Conservation (phyloP, 2,113 vertebrate genomes). For the Salvelinus sp. region DNA sequence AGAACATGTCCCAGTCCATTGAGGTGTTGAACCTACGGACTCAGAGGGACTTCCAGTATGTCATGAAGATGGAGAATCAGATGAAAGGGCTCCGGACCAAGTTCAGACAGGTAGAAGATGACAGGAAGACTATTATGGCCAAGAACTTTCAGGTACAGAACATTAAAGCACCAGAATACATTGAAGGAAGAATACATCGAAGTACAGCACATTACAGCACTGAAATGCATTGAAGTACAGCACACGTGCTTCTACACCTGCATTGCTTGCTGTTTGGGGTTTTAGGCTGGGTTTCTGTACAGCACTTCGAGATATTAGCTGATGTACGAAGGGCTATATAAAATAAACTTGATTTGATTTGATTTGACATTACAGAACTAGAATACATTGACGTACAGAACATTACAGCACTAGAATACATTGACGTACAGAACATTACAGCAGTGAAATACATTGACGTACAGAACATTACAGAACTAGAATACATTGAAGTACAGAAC, state of each 20-base stretch:
- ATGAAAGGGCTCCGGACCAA: slow-evolving; percentile 96
- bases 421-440: slow-evolving; percentile 70
- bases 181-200: slow-evolving; percentile 38
- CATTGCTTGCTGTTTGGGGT: too few relatives aligned
- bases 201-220: slow-evolving; percentile 66
- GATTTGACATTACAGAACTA: too few relatives aligned
- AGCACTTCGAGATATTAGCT: too few relatives aligned
- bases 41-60: slow-evolving; percentile 98
- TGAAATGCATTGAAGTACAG: slow-evolving; percentile 70
- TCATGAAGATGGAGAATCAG: slow-evolving; percentile 98
- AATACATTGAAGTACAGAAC: slow-evolving; percentile 71
- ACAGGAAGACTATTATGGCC: slow-evolving; percentile 92
- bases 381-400: slow-evolving; percentile 71
- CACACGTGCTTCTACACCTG: too few relatives aligned
- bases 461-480: too few relatives aligned
- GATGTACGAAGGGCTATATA: too few relatives aligned
- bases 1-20: slow-evolving; percentile 99
- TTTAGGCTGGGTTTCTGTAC: too few relatives aligned
- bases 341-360: too few relatives aligned
- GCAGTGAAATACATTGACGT: too few relatives aligned
- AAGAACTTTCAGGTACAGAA: slow-evolving; percentile 91
- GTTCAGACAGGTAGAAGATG: slow-evolving; percentile 95
- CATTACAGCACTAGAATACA: too few relatives aligned
- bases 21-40: slow-evolving; percentile 96
- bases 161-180: too few relatives aligned